A percentile compares a stretch with the other conserved stretches of the same genome.
Conservation (phyloP, 1,140 invertebrate genomes). For the Diorhabda elongata region DNA sequence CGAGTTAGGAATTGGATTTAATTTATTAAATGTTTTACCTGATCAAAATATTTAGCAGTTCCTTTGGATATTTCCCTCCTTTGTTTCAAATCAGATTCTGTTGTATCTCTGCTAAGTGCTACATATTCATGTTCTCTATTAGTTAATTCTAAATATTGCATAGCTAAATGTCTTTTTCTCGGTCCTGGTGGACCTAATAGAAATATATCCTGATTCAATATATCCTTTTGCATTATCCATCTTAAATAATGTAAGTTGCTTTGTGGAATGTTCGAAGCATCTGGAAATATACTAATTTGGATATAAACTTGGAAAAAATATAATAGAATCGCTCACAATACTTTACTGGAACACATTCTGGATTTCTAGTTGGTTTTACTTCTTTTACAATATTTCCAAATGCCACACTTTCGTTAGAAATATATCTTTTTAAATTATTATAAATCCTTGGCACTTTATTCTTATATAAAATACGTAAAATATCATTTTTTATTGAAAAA, state of each 20-base stretch:
- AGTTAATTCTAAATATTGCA: slow-evolving; percentile 85
- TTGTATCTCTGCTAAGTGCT: slow-evolving; percentile 89
- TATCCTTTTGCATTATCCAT: slow-evolving; percentile 95
- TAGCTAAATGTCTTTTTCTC: slow-evolving; percentile 65
- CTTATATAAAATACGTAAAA: slow-evolving; percentile 17
- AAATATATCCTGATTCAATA: slow-evolving; percentile 92
- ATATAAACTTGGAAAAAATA: background rate
- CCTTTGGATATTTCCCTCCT: slow-evolving; percentile 84
- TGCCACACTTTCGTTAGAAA: slow-evolving; percentile 55
- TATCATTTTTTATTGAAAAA: slow-evolving; percentile 4
- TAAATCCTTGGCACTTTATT: slow-evolving; percentile 20
- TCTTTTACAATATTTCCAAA: slow-evolving; percentile 73
- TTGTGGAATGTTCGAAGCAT: slow-evolving; percentile 54
- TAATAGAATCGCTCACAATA: slow-evolving; percentile 62
- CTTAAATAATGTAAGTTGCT: slow-evolving; percentile 74
- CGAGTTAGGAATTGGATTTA: no score
- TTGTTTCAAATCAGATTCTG: slow-evolving; percentile 95
- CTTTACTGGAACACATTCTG: slow-evolving; percentile 77
- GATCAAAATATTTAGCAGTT: slow-evolving; percentile 89
- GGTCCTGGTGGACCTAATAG: slow-evolving; percentile 87
- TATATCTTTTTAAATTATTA: slow-evolving; percentile 47
- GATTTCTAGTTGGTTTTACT: slow-evolving; percentile 59
- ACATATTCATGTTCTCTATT: slow-evolving; percentile 90
- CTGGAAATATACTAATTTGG: slow-evolving; percentile 24
- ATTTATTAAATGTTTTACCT: slow-evolving; percentile 53